Evolutionary conservation across 2,113 vertebrate species (phyloP).

Genomic region (Muscicapa adusta): DNA sequence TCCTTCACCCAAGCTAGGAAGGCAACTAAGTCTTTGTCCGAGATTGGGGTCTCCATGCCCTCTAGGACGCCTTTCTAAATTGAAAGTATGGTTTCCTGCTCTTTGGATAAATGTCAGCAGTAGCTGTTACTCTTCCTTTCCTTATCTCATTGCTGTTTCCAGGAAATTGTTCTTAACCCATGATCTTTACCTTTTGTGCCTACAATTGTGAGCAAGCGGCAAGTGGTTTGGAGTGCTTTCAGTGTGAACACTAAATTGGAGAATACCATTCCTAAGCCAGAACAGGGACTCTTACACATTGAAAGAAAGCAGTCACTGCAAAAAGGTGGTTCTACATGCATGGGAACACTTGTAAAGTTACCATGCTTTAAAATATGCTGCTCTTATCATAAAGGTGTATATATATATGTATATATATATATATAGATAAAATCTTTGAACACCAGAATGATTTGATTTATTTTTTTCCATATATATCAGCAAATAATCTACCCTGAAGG

Average conservation of each 20-base stretch:
- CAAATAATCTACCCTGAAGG: slow-evolving; percentile 39
- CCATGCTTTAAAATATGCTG: slow-evolving; percentile 43
- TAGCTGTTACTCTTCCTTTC: background rate
- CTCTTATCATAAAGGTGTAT: background rate
- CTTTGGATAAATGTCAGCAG: too few relatives aligned
- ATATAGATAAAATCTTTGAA: background rate
- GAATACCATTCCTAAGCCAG: background rate
- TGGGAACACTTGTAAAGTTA: background rate
- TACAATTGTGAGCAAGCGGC: background rate
- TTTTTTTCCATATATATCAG: background rate
- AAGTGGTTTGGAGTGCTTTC: background rate
- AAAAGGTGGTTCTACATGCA: slow-evolving; percentile 43
- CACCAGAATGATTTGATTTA: background rate
- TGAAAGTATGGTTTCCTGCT: too few relatives aligned
- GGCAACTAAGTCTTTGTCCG: too few relatives aligned
- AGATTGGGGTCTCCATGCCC: too few relatives aligned
- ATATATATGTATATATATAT: background rate
- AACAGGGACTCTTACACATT: background rate
- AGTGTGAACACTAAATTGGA: background rate
- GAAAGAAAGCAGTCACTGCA: slow-evolving; percentile 12
- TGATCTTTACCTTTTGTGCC: background rate
- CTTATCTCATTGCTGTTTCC: background rate
- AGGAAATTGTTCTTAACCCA: background rate
- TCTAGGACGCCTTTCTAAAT: too few relatives aligned
- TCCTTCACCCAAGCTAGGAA: too few relatives aligned